Evolutionary conservation across 2,888 invertebrate species (phyloP).

Genomic region (Lithophane ornitopus): DNA sequence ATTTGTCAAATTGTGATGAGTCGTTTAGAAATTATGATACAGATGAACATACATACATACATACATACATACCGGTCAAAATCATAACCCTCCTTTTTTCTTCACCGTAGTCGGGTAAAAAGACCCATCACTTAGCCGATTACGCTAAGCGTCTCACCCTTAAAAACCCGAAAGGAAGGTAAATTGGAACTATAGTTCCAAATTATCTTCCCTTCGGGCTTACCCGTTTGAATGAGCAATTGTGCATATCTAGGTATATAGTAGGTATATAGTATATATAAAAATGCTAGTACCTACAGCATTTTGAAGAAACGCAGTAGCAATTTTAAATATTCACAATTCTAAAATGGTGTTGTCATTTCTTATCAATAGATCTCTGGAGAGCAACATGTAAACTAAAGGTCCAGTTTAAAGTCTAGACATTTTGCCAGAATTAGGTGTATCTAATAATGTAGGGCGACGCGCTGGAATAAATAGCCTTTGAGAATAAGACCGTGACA

Average conservation of each 20-base stretch:
- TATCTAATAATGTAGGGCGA: slow-evolving; percentile 14
- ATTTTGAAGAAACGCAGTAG: no score
- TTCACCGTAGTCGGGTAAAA: no score
- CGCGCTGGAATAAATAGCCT: neutral
- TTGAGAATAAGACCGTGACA: slow-evolving; percentile 2
- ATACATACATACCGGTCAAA: no score
- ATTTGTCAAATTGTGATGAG: no score
- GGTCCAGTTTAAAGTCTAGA: slow-evolving; percentile 24
- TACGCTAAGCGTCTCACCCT: no score
- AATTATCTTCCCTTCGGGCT: neutral
- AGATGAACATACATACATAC: no score
- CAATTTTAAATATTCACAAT: neutral
- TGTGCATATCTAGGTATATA: neutral
- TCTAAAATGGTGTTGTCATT: neutral
- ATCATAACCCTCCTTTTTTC: no score
- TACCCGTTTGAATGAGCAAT: neutral
- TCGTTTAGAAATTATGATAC: no score
- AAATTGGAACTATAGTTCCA: neutral
- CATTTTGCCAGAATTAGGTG: slow-evolving; percentile 17
- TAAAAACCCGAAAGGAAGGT: neutral
- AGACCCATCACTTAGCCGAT: no score
- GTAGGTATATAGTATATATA: no score
- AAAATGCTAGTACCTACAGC: neutral
- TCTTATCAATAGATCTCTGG: neutral
- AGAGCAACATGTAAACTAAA: slow-evolving; percentile 1